Evolutionary conservation across 2,797 vertebrate genomes (phyloP).

Genomic region (Nannoperca obscura): DNA sequence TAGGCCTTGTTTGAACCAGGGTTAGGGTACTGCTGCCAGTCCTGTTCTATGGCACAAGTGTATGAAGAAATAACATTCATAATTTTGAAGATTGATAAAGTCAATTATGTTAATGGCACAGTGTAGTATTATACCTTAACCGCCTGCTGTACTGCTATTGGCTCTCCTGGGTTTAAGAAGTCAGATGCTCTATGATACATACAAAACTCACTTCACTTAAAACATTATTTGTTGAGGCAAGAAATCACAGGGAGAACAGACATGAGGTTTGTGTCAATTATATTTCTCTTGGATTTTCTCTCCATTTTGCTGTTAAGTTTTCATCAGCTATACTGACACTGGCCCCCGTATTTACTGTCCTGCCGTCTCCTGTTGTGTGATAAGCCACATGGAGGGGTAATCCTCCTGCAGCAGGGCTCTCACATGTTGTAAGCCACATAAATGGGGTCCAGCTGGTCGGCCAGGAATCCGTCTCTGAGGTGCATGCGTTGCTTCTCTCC

Average conservation of each 20-base stretch:
- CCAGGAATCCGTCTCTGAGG: constrained; percentile 96
- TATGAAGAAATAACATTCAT: constrained; percentile 73
- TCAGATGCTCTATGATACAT: constrained; percentile 48
- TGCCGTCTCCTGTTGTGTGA: constrained; percentile 68
- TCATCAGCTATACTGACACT: background rate
- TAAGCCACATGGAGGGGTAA: constrained; percentile 87
- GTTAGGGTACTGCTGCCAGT: constrained; percentile 32
- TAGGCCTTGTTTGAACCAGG: constrained; percentile 31
- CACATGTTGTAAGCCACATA: constrained; percentile 99
- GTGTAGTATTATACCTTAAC: constrained; percentile 47
- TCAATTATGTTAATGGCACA: constrained; percentile 69
- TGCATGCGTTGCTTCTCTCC: constrained; percentile 99
- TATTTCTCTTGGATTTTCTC: constrained; percentile 19
- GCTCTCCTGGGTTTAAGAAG: constrained; percentile 53
- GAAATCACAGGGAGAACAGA: constrained; percentile 59
- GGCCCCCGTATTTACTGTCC: constrained; percentile 7
- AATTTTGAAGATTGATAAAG: constrained; percentile 51
- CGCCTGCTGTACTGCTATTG: constrained; percentile 55
- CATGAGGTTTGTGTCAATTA: constrained; percentile 40
- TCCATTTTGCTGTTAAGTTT: constrained; percentile 3
- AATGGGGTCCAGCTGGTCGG: constrained; percentile 97
- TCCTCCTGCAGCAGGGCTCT: constrained; percentile 46
- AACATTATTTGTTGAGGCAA: constrained; percentile 69
- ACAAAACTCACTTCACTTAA: constrained; percentile 54
- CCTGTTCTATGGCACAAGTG: constrained; percentile 71